Conservation (phyloP, 2,888 invertebrate species). For the Epicampocera succincta region DNA sequence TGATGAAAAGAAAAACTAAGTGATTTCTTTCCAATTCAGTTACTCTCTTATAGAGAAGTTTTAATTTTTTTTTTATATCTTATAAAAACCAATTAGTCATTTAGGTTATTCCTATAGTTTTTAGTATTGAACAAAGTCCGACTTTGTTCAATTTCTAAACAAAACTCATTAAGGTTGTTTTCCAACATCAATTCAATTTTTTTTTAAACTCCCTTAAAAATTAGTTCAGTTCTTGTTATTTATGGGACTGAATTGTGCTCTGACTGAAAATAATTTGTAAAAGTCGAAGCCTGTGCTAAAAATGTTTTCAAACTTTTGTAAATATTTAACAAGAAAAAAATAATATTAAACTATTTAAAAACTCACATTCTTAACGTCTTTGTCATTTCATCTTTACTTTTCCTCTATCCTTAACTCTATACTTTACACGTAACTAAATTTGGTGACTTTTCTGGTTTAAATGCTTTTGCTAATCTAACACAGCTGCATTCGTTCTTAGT, state of each 20-base stretch:
- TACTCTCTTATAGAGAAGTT: slow-evolving; percentile 68
- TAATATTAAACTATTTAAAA: slow-evolving; percentile 65
- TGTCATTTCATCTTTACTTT: slow-evolving; percentile 34
- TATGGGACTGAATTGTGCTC: slow-evolving; percentile 34
- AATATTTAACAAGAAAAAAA: slow-evolving; percentile 58
- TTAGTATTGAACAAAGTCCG: slow-evolving; percentile 47
- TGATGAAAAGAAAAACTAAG: slow-evolving; percentile 84
- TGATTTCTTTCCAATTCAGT: slow-evolving; percentile 15
- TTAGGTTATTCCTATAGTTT: slow-evolving; percentile 71
- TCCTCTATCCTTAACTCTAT: neutral
- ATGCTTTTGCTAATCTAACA: too few relatives aligned
- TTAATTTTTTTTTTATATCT: slow-evolving; percentile 68
- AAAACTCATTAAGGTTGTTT: slow-evolving; percentile 59
- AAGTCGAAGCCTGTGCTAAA: slow-evolving; percentile 56
- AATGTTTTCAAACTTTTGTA: slow-evolving; percentile 58
- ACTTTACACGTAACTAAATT: too few relatives aligned
- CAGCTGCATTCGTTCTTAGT: too few relatives aligned
- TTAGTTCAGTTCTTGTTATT: slow-evolving; percentile 20
- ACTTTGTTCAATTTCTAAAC: slow-evolving; percentile 14
- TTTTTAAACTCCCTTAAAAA: slow-evolving; percentile 10
- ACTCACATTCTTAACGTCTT: slow-evolving; percentile 38
- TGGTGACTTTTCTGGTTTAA: too few relatives aligned
- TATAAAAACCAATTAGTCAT: slow-evolving; percentile 68
- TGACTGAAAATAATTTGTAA: slow-evolving; percentile 53
- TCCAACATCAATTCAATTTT: slow-evolving; percentile 47